phyloP scores from a whole-genome alignment of 2,797 vertebrate genomes.

The Aeoliscus strigatus region DNA sequence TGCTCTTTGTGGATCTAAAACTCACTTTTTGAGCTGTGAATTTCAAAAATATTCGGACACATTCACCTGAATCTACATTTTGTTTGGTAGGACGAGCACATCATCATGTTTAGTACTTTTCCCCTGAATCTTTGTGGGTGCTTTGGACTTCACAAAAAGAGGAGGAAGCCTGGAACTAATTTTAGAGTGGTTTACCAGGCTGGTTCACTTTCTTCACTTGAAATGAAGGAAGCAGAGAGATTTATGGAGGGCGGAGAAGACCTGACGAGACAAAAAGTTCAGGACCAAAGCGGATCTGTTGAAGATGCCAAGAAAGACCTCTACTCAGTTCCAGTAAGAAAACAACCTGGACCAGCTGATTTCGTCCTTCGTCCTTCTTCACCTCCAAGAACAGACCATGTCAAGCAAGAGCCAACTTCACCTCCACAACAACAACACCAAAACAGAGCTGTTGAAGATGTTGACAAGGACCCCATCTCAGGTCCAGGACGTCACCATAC shows the following conservation, averaged over 20 bases:
- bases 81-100: not conserved
- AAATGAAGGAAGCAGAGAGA: slow-evolving; percentile 14
- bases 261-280: not conserved
- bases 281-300: slow-evolving; percentile 6
- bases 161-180: slow-evolving; percentile 25
- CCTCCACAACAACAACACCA: too few relatives aligned
- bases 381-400: too few relatives aligned
- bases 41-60: slow-evolving; percentile 7
- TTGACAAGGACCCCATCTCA: too few relatives aligned
- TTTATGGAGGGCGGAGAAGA: slow-evolving; percentile 11
- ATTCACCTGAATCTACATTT: slow-evolving; percentile 8
- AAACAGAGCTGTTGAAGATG: too few relatives aligned
- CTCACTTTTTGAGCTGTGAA: too few relatives aligned
- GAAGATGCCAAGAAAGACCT: slow-evolving; percentile 14
- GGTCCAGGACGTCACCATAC: too few relatives aligned
- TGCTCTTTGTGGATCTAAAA: too few relatives aligned
- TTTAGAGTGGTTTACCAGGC: slow-evolving; percentile 24
- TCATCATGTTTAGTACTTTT: slow-evolving; percentile 32
- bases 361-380: too few relatives aligned
- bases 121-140: slow-evolving; percentile 29
- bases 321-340: too few relatives aligned
- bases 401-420: too few relatives aligned
- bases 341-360: too few relatives aligned
- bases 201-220: slow-evolving; percentile 15
- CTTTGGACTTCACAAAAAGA: slow-evolving; percentile 33